Evolutionary conservation across 2,888 invertebrate genomes (phyloP), one percentile per base, ranked within the genome.

Genomic region (Lasioglossum lativentre): DNA sequence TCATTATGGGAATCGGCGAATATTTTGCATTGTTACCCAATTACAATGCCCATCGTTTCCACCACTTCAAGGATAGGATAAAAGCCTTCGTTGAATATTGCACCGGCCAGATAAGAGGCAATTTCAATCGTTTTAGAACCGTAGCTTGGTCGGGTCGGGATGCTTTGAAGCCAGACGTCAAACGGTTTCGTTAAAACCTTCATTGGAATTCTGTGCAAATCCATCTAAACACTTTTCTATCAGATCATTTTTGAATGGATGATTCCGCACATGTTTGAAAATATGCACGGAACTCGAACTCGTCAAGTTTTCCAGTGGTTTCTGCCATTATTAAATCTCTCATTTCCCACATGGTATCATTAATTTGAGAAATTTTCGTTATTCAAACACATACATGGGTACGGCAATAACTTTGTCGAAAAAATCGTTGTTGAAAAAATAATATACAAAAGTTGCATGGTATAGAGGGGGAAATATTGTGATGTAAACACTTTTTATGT

Each of bases 61-160:
- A 40, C 38, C 12, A 71, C 23, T 74, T 56, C 30, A 23, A 52
- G 52, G n/a, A 74, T 47, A 45, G 34, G 45, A 74, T 74, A 34
- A 56, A 74, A 74, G 52, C 19, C 47, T 12, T 47, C 47, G 52
- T 56, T 30, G 74, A 52, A 74, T 52, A 52, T 38, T 74, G 38
- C 40, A n/a, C 38, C 38, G 16, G 27, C 40, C 23, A 42, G n/a
- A 38, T 71, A 76, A 76, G 40, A 52, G 68, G 23, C 38, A 34
- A 59, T 75, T 75, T 75, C 75, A 34, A 75, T 59, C 38, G 75
- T 56, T 59, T 38, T 38, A 59, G 34, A 75, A 75, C 30, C 30
- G 30, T 16, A 30, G 63, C 63, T 16, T 16, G 63, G 63, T 52
- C 38, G 63, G 63, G 63, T 52, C 38, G 63, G n/a, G 63, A 38